phyloP scores from a whole-genome alignment of 1,140 invertebrate genomes.

The Papilio aristodemus region DNA sequence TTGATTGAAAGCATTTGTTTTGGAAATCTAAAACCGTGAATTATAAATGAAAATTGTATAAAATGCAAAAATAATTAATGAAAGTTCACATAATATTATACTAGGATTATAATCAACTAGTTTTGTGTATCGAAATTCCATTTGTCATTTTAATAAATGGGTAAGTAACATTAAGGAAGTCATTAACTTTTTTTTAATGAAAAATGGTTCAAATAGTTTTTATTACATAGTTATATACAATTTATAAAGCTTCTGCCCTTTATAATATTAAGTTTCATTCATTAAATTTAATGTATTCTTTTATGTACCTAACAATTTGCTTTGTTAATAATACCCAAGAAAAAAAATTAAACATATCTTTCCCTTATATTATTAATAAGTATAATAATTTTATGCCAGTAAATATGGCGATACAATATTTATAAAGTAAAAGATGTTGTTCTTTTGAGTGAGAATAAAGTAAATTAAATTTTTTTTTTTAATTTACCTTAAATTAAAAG shows the following conservation, averaged over 20 bases:
- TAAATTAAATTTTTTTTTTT: too few species aligned
- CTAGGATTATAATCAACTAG: not conserved
- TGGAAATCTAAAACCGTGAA: conserved; percentile 40
- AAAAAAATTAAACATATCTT: too few species aligned
- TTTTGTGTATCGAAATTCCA: not conserved
- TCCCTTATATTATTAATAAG: too few species aligned
- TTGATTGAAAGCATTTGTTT: conserved; percentile 14
- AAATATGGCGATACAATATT: too few species aligned
- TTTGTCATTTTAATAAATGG: conserved; percentile 6
- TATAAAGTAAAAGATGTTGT: too few species aligned
- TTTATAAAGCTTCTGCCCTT: too few species aligned
- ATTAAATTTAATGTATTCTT: not conserved
- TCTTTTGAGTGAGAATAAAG: too few species aligned
- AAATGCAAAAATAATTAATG: not conserved
- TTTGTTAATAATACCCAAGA: too few species aligned
- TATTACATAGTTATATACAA: not conserved
- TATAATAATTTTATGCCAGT: too few species aligned
- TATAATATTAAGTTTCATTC: not conserved
- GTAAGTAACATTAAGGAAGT: conserved; percentile 5
- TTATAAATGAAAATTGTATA: conserved; percentile 51
- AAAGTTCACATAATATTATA: not conserved
- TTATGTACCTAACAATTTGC: too few species aligned
- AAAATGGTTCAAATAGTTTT: not conserved
- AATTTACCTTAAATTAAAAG: too few species aligned
- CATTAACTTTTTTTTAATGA: not conserved